A percentile compares a stretch with the other conserved stretches of the same genome.
phyloP scores from a whole-genome alignment of 1,140 invertebrate genomes.

The Macrobrachium rosenbergii region DNA sequence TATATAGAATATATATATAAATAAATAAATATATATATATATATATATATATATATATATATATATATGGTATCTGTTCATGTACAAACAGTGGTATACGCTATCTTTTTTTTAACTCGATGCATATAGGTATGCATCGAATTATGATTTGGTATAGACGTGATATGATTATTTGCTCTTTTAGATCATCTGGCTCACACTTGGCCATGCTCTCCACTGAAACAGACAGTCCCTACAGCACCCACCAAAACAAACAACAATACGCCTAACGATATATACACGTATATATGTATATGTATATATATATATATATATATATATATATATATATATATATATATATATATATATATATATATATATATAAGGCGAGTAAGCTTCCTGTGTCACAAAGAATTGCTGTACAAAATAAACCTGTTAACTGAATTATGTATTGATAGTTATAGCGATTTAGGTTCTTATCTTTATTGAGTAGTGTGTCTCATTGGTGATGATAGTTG shows the following conservation, averaged over 20 bases:
- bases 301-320: conserved; percentile 7
- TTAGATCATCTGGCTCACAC: not conserved
- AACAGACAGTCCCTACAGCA: not conserved
- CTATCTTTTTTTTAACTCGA: no score
- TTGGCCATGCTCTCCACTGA: not conserved
- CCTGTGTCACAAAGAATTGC: no score
- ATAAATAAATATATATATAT: not conserved
- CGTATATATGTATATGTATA: not conserved
- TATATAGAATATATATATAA: conserved; percentile 3
- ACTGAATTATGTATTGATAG: no score
- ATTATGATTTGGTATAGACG: not conserved
- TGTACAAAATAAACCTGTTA: no score
- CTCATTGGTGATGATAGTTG: no score
- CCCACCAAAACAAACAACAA: not conserved
- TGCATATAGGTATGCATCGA: not conserved
- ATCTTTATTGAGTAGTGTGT: no score
- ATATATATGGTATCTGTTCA: no score
- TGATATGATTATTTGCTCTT: no score
- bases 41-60: not conserved
- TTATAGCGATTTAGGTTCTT: no score
- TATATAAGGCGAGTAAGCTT: not conserved
- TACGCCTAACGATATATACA: not conserved
- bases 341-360: conserved; percentile 12
- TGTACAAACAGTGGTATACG: not conserved
- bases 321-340: conserved; percentile 10